Evolutionary conservation across 1,140 invertebrate species (phyloP), one percentile per base, ranked within the genome.

Genomic region (Pissodes strobi): DNA sequence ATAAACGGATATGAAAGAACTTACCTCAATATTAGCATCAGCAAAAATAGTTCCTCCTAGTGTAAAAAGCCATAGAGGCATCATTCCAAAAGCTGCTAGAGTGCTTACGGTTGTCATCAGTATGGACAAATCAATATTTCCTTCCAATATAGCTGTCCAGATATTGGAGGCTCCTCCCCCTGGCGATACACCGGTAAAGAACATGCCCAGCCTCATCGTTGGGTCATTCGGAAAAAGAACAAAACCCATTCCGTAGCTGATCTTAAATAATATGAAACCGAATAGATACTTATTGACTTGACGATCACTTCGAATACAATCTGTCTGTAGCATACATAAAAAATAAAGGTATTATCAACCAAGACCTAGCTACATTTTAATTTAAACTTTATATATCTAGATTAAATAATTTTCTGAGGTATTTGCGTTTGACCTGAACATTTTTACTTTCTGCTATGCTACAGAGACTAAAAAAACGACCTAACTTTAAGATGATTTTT

Each of bases 1-100:
- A n/a, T n/a, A n/a, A n/a, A n/a, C n/a, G n/a, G n/a, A n/a, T n/a
- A n/a, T n/a, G n/a, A n/a, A n/a, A n/a, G n/a, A 39, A n/a, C 10
- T 6, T 30, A 58, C 55, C 55, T 43, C 55, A 45, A 58, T 37
- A 4, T 68, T 64, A n/a, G 60, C 66, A 13, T 63, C 53, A 19
- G 82, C 79, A 71, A 94, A 92, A 13, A 97, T 80, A 67, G 66
- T 22, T 70, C 82, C 84, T 0, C 95, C 95, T 13, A 98, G 82
- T 0, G 93, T 92, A 73, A 95, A 93, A n/a, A 96, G 80, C 96
- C 96, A 98, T 1, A 94, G 75, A 0, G 95, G 95, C 84, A 99
- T 95, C 80, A 95, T 91, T 8, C 57, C 72, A 41, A 77, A 75
- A 1, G 76, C 73, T 18, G 69, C 70, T 6, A 77, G 60, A 10